Evolutionary conservation across 2,797 vertebrate species (phyloP).

Genomic region (Siniperca obscura): DNA sequence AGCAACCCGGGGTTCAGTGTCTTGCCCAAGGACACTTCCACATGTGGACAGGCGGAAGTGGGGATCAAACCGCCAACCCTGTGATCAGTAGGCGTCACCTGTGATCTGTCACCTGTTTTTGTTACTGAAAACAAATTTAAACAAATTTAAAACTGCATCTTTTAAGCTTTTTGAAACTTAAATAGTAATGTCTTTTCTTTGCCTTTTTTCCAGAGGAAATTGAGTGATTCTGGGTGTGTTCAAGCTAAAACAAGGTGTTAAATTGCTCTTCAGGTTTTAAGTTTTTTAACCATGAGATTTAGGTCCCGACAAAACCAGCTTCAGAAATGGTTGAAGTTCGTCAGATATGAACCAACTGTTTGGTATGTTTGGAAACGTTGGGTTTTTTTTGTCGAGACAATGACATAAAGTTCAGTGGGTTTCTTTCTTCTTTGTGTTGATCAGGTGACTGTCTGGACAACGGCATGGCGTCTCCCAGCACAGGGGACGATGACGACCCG

Average conservation of each 20-base stretch:
- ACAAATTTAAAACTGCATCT: background rate
- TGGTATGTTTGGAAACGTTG: background rate
- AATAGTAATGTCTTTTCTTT: background rate
- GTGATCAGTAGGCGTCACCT: too few species aligned
- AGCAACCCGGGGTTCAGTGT: too few species aligned
- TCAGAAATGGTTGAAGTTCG: background rate
- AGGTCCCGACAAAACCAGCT: background rate
- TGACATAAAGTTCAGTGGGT: background rate
- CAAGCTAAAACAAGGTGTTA: too few species aligned
- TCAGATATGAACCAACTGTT: background rate
- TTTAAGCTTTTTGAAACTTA: too few species aligned
- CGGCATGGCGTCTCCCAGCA: constrained; percentile 92
- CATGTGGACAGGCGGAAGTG: too few species aligned
- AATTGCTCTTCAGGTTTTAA: background rate
- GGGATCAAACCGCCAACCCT: too few species aligned
- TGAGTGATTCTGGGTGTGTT: background rate
- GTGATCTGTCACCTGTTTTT: too few species aligned
- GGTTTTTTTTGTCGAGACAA: background rate
- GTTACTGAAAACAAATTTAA: background rate
- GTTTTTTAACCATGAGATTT: too few species aligned
- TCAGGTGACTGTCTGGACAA: constrained; percentile 93
- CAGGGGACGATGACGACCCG: constrained; percentile 94
- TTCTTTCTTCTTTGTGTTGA: constrained; percentile 68
- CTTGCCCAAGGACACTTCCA: too few species aligned
- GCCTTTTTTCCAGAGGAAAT: background rate